phyloP scores from a whole-genome alignment of 2,113 vertebrate species.

The Hippolais icterina region DNA sequence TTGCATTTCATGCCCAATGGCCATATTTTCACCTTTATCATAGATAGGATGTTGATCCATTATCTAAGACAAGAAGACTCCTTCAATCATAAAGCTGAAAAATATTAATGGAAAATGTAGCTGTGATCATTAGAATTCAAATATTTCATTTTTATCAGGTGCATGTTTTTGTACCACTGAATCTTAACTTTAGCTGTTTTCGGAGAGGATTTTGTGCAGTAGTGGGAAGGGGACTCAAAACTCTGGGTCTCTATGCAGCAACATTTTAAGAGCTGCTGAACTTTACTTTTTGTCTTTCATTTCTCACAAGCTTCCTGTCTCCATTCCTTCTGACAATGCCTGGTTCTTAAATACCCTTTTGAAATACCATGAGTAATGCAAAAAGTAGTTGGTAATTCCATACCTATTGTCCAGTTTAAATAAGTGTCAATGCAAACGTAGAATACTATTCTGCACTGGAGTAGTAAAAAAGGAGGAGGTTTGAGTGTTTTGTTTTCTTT shows the following conservation, averaged over 20 bases:
- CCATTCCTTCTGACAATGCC: not conserved
- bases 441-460: not conserved
- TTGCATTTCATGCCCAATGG: not conserved
- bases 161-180: constrained; percentile 47
- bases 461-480: not conserved
- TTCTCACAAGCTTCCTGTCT: not conserved
- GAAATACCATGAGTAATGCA: not conserved
- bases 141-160: constrained; percentile 64
- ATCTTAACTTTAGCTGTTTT: constrained; percentile 15
- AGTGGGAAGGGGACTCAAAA: not conserved
- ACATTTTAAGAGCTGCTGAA: not conserved
- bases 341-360: constrained; percentile 3
- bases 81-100: constrained; percentile 45
- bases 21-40: constrained; percentile 6
- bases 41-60: not conserved
- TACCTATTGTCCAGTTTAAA: not conserved
- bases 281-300: not conserved
- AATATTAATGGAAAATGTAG: constrained; percentile 39
- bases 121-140: constrained; percentile 39
- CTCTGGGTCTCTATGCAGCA: not conserved
- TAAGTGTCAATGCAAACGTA: not conserved
- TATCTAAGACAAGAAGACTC: constrained; percentile 30
- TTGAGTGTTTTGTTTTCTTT: constrained; percentile 15
- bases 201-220: constrained; percentile 22
- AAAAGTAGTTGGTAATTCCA: constrained; percentile 3